A percentile compares a stretch with the other conserved stretches of the same genome.
Evolutionary conservation across 1,140 invertebrate genomes (phyloP).

Genomic region (Wiebesia pumilae): DNA sequence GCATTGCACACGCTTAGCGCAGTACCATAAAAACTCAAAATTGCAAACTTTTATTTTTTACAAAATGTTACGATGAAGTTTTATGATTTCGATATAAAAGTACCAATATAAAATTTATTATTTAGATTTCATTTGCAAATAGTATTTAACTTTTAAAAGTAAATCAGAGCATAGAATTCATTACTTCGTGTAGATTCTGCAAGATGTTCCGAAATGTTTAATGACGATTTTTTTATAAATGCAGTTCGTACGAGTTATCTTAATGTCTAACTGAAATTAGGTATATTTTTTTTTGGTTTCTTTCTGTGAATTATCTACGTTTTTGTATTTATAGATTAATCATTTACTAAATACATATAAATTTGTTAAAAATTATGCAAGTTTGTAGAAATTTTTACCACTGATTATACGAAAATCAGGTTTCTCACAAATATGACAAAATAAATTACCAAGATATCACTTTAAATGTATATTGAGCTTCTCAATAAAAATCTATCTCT

Average conservation of each 20-base stretch:
- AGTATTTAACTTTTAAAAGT: neutral
- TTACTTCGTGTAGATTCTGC: neutral
- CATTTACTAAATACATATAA: too few species aligned
- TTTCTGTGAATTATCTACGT: too few species aligned
- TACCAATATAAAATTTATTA: conserved; percentile 17
- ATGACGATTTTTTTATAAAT: neutral
- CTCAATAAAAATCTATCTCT: neutral
- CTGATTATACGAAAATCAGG: neutral
- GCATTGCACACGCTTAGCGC: neutral
- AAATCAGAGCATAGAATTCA: neutral
- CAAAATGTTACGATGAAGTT: neutral
- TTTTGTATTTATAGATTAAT: too few species aligned
- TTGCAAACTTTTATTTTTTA: conserved; percentile 14
- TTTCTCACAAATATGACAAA: neutral
- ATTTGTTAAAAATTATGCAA: neutral
- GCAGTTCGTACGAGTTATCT: too few species aligned
- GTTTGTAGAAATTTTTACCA: neutral
- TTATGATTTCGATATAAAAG: conserved; percentile 19
- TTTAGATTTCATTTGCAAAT: neutral
- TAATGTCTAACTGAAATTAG: too few species aligned
- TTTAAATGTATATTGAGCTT: neutral
- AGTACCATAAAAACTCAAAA: conserved; percentile 9
- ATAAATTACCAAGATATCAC: neutral
- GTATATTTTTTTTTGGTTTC: too few species aligned
- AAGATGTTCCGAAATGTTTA: neutral